Evolutionary conservation across 2,113 vertebrate species (phyloP).

Genomic region (Bombycilla garrulus): DNA sequence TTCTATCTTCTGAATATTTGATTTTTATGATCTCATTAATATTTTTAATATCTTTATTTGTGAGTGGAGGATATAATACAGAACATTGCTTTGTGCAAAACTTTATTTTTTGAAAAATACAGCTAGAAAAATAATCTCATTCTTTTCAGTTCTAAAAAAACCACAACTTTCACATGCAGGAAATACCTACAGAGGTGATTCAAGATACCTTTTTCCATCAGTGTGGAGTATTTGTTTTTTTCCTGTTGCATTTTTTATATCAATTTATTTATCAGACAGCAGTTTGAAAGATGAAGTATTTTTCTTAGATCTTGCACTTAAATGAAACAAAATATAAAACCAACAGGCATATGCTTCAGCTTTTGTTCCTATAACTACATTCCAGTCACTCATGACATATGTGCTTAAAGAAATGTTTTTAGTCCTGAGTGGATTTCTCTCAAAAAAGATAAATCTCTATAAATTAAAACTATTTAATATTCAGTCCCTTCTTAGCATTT

Average conservation of each 20-base stretch:
- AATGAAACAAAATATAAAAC: not conserved
- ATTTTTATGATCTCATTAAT: not conserved
- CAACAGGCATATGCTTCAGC: not conserved
- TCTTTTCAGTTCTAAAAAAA: not conserved
- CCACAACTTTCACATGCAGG: fast-evolving
- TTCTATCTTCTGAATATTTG: not conserved
- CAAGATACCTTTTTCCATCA: not conserved
- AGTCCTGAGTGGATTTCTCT: not conserved
- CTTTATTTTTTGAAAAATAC: not conserved
- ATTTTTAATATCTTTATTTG: not conserved
- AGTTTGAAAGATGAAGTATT: not conserved
- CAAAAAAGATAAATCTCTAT: not conserved
- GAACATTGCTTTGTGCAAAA: not conserved
- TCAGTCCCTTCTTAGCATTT: not conserved
- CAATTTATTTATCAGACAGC: not conserved
- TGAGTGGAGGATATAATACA: not conserved
- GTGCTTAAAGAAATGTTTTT: not conserved
- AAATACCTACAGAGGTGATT: not conserved
- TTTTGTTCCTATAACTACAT: not conserved
- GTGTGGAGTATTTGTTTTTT: not conserved
- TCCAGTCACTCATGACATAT: not conserved
- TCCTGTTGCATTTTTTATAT: not conserved
- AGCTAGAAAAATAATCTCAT: not conserved
- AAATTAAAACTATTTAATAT: not conserved
- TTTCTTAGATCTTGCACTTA: not conserved